A percentile compares a stretch with the other conserved stretches of the same genome.
These are phyloP conservation scores for Galagoides demidoff DNA, from an alignment of 2,797 vertebrate species.

Conservation along the genomic window DNA sequence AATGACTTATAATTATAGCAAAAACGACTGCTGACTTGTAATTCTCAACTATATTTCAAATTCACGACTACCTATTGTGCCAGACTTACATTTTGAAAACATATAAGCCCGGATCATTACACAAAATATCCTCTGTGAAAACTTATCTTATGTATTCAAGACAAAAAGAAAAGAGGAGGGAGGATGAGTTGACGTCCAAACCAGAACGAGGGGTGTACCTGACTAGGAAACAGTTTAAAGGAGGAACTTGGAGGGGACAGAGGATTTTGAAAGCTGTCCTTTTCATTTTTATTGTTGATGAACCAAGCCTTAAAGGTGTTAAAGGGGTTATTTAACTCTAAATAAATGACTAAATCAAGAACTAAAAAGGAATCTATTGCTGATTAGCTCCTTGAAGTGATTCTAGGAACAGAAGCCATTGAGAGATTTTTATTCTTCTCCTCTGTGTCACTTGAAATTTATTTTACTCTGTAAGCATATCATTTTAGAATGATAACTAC, in stretches of 20 bases:
- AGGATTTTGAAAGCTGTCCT: neutral
- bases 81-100: neutral
- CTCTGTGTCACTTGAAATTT: neutral
- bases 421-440: neutral
- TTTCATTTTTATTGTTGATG: neutral
- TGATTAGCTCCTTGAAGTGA: neutral
- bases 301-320: neutral
- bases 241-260: neutral
- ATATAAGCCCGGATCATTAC: neutral
- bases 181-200: too few species aligned
- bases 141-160: neutral
- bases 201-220: neutral
- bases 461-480: neutral
- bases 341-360: neutral
- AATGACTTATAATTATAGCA: neutral
- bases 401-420: neutral
- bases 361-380: neutral
- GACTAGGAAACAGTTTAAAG: neutral
- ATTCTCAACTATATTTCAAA: neutral
- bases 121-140: neutral
- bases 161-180: neutral
- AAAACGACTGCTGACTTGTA: neutral
- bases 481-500: conserved; percentile 2
- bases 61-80: neutral
- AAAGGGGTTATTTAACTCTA: neutral